Conservation (phyloP, 2,113 vertebrate genomes). For the Nipponia nippon region DNA sequence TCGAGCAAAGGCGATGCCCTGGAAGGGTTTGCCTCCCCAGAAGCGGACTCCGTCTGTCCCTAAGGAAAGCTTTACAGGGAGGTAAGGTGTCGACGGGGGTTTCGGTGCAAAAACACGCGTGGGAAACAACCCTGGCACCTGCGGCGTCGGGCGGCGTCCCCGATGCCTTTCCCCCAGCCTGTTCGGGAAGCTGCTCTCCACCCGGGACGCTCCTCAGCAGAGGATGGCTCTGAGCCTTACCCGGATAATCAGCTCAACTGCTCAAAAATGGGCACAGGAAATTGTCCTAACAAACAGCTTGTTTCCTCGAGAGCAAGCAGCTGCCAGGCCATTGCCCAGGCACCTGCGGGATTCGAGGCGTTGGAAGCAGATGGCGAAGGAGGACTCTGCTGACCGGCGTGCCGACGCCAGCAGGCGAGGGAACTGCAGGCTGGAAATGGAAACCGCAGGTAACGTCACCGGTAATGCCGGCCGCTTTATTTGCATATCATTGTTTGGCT, state of each 20-base stretch:
- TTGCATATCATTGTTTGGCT: not conserved
- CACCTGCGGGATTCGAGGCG: not conserved
- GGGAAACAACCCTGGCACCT: not conserved
- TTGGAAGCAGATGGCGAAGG: not conserved
- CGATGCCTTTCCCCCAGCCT: not conserved
- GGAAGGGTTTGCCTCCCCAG: not conserved
- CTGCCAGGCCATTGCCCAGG: not conserved
- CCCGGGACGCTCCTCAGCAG: not conserved
- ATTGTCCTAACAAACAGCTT: accelerated
- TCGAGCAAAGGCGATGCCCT: too few relatives aligned
- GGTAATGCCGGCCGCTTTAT: not conserved
- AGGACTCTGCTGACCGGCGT: not conserved
- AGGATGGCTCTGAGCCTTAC: not conserved
- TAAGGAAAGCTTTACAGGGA: not conserved
- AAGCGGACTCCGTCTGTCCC: too few relatives aligned
- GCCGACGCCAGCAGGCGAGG: not conserved
- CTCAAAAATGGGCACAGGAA: too few relatives aligned
- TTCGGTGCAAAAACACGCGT: accelerated
- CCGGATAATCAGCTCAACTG: not conserved
- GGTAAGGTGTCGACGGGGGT: accelerated
- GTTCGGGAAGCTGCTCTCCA: accelerated
- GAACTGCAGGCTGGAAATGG: not conserved
- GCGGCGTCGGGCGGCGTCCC: not conserved
- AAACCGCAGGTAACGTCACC: not conserved
- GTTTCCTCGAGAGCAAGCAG: not conserved